phyloP scores from a whole-genome alignment of 2,888 invertebrate species.

The Andrena bucephala region DNA sequence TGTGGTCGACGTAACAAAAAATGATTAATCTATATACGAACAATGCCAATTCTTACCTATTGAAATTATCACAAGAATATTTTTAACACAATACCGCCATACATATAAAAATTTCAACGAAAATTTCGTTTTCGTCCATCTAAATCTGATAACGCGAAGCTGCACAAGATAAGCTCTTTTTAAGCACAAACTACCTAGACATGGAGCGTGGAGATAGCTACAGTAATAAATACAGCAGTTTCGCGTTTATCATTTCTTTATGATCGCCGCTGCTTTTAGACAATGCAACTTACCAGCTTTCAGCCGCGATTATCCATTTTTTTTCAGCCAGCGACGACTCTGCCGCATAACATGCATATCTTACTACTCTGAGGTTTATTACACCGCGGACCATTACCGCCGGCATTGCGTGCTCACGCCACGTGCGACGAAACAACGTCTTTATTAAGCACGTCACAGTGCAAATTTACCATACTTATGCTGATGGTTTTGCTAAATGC shows the following conservation, averaged over 20 bases:
- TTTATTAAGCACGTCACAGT: conserved; percentile 68
- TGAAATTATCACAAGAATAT: too few relatives aligned
- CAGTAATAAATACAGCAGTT: conserved; percentile 5
- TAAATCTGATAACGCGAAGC: neutral
- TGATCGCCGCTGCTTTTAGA: conserved; percentile 66
- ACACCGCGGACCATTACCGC: conserved; percentile 72
- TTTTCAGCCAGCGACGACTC: conserved; percentile 24
- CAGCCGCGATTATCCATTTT: conserved; percentile 67
- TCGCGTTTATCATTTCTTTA: conserved; percentile 14
- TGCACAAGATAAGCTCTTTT: neutral
- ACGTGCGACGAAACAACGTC: conserved; percentile 68
- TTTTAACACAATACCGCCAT: too few relatives aligned
- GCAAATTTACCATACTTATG: conserved; percentile 6
- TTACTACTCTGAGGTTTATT: conserved; percentile 74
- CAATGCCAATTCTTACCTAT: too few relatives aligned
- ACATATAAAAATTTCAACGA: neutral
- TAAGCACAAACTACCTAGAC: neutral
- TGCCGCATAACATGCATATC: conserved; percentile 73
- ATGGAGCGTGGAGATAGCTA: neutral
- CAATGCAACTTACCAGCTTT: conserved; percentile 24
- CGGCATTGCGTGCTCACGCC: conserved; percentile 72
- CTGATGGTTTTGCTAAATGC: conserved; percentile 9
- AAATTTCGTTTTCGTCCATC: neutral
- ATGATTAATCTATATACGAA: too few relatives aligned
- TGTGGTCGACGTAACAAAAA: too few relatives aligned